phyloP scores from a whole-genome alignment of 2,888 invertebrate genomes.

The Mythimna impura region DNA sequence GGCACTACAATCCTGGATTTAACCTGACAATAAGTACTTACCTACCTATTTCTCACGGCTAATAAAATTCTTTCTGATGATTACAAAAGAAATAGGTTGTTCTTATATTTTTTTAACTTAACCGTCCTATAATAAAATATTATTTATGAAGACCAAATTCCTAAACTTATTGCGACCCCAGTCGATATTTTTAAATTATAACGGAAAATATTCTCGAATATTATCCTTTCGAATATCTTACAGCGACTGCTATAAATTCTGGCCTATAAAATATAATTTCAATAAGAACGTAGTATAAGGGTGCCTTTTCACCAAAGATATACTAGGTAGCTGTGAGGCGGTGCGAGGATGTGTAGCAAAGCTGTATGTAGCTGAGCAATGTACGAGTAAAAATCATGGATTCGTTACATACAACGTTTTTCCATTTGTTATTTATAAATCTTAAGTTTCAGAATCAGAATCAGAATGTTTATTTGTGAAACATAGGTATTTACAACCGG shows the following conservation, averaged over 20 bases:
- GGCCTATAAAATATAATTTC: constrained; percentile 33
- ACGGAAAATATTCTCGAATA: constrained; percentile 4
- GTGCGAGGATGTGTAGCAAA: background rate
- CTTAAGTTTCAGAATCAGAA: too few species aligned
- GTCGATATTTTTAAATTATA: constrained; percentile 15
- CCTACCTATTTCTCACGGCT: background rate
- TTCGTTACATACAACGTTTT: background rate
- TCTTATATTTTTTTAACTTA: background rate
- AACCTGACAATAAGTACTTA: background rate
- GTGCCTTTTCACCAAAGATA: background rate
- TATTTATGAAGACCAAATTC: background rate
- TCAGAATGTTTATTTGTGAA: too few species aligned
- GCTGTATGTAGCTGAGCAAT: background rate
- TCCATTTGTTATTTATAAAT: too few species aligned
- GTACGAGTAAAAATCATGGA: background rate
- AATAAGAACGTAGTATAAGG: constrained; percentile 20
- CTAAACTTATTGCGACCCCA: background rate
- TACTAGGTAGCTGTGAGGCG: background rate
- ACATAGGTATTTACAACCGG: too few species aligned
- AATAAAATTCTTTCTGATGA: background rate
- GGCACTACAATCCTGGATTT: background rate
- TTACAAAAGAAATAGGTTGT: background rate
- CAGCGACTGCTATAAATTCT: constrained; percentile 21
- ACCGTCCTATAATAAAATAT: background rate
- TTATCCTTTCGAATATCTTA: constrained; percentile 7